phyloP scores from a whole-genome alignment of 2,888 invertebrate genomes.

The Rhamnusium bicolor region DNA sequence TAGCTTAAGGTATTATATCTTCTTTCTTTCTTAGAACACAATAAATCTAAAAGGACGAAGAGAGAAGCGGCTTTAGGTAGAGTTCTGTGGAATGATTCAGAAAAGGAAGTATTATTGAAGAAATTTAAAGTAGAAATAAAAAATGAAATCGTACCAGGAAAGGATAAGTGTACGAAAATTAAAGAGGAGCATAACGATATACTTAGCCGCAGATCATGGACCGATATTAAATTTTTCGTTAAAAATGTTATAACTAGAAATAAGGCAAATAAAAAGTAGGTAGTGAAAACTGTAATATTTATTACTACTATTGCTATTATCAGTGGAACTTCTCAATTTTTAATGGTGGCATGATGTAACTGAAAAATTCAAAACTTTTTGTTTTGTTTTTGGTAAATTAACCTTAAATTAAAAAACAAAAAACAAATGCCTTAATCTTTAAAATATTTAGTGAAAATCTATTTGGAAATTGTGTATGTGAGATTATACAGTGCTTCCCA shows the following conservation, averaged over 20 bases:
- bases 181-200: constrained; percentile 22
- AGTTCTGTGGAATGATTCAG: constrained; percentile 40
- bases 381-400: not conserved
- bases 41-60: constrained; percentile 13
- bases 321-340: not conserved
- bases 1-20: not conserved
- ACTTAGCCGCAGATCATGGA: constrained; percentile 24
- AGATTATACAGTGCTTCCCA: not conserved
- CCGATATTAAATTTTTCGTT: constrained; percentile 27
- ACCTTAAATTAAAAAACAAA: constrained; percentile 5
- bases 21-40: constrained; percentile 32
- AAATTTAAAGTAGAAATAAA: constrained; percentile 19
- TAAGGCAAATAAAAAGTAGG: constrained; percentile 11
- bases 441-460: constrained; percentile 4
- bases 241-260: constrained; percentile 28
- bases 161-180: constrained; percentile 18
- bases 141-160: constrained; percentile 18
- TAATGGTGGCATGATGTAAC: constrained; percentile 9
- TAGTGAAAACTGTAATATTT: constrained; percentile 6
- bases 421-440: constrained; percentile 2
- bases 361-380: constrained; percentile 10
- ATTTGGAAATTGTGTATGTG: too few species aligned
- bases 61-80: constrained; percentile 19
- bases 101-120: constrained; percentile 30
- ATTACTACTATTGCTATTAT: not conserved